Conservation (phyloP, 2,113 vertebrate species). For the Galemys pyrenaicus region DNA sequence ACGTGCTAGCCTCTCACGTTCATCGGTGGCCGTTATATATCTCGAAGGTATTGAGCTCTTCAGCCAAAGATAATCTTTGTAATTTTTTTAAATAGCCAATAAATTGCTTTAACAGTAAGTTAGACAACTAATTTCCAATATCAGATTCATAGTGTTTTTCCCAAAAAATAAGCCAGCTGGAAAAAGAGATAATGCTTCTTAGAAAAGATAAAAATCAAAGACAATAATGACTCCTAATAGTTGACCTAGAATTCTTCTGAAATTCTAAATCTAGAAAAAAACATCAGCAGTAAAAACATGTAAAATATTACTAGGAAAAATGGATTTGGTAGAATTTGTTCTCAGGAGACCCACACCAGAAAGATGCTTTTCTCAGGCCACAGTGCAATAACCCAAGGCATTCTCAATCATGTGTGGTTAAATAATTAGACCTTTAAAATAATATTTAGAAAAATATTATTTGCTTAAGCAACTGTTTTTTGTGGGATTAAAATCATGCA, state of each 20-base stretch:
- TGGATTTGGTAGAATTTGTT: not conserved
- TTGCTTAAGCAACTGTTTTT: not conserved
- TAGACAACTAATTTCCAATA: not conserved
- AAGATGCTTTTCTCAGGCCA: not conserved
- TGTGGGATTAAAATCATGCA: not conserved
- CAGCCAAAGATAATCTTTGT: not conserved
- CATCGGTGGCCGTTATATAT: too few species aligned
- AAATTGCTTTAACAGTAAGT: not conserved
- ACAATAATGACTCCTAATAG: not conserved
- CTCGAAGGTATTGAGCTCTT: not conserved
- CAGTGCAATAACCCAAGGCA: not conserved
- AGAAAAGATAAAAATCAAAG: not conserved
- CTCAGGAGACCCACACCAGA: not conserved
- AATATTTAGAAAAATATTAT: not conserved
- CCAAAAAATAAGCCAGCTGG: not conserved
- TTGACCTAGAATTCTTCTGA: not conserved
- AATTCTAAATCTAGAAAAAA: not conserved
- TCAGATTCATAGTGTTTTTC: not conserved
- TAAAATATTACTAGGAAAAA: not conserved
- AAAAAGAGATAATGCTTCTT: not conserved
- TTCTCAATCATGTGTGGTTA: not conserved
- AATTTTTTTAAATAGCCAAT: not conserved
- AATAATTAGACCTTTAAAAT: not conserved
- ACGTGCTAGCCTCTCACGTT: too few species aligned
- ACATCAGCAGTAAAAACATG: not conserved